Evolutionary conservation across 2,113 vertebrate species (phyloP).

Genomic region (Neolamprologus hecqui): DNA sequence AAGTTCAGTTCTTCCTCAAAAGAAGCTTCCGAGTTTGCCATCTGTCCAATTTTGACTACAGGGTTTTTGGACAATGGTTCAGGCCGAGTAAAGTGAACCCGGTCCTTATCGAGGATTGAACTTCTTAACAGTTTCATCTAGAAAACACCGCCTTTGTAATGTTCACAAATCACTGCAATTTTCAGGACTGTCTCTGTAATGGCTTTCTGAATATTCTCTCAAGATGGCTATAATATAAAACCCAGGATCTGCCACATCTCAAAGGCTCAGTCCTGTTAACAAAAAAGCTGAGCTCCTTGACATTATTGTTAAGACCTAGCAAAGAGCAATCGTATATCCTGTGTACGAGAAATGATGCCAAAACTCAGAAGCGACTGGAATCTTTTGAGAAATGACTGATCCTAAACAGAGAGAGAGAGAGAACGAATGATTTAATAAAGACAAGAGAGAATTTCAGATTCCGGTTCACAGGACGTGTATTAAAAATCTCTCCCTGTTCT

Average conservation of each 20-base stretch:
- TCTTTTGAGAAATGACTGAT: slow-evolving; percentile 27
- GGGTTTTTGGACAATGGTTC: slow-evolving; percentile 28
- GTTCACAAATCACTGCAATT: background rate
- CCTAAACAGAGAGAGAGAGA: slow-evolving; percentile 8
- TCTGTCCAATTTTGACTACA: background rate
- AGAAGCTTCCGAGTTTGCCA: background rate
- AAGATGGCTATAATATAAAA: background rate
- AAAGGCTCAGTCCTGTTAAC: background rate
- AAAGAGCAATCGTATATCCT: background rate
- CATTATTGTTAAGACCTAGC: background rate
- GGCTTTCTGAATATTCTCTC: background rate
- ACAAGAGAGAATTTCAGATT: slow-evolving; percentile 2
- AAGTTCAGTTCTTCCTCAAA: slow-evolving; percentile 24
- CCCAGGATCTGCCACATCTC: background rate
- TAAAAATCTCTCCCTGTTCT: slow-evolving; percentile 6
- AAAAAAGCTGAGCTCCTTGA: background rate
- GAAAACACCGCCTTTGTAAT: background rate
- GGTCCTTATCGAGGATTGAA: background rate
- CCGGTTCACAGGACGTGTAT: slow-evolving; percentile 1
- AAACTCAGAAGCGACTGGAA: background rate
- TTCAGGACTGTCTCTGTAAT: background rate
- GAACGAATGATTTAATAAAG: slow-evolving; percentile 23
- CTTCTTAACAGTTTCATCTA: background rate
- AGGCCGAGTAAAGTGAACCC: slow-evolving; percentile 12
- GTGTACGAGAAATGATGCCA: background rate